Base-by-base conservation (phyloP, 2,888 invertebrate genomes). In the Chirona hameri region DNA sequence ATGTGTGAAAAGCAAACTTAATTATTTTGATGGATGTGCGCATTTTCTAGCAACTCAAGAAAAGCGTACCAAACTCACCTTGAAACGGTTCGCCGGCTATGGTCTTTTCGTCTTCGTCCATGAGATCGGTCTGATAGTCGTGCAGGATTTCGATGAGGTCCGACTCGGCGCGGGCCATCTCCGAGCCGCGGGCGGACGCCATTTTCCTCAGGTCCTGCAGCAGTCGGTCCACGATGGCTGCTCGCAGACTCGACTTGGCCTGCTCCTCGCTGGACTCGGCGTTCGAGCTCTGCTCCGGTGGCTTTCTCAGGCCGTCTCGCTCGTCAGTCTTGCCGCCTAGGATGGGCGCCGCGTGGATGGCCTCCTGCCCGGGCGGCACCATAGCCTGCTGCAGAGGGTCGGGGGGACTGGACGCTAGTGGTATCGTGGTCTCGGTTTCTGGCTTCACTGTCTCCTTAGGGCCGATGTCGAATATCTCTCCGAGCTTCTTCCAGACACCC, bases 141-240 rank as follows among this genome's bases (percentile, higher is more conserved):
- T 76, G 76, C 15, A 76, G 76, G 76, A 76, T 76, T 12, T 76
- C 76, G 76, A 76, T 76, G 24, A 76, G 46, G 46, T 76, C 76
- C 2, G 76, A 76, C 27, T 76, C 76, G 0, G 76, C 76, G 9
- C 76, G 76, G 4, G 76, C 76, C 76, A 76, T 76, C 24, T 76
- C 76, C 0, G 76, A 76, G 14, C 76, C 76, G 18, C 46, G 18
- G 24, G 76, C 76, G 9, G 76, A 76, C 7, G 76, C 39, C 76
- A 76, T 76, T 12, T 76, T 76, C 24, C 76, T 39, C 27, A 76
- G 46, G 21, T 76, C 76, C 10, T 76, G 76, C 76, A 76, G 76
- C 18, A 76, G 46, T 2, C 76, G 76, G 27, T 76, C 76, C 21
- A 76, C 76, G 7, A 76, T 46, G 7, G 76, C 76, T 7, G 76